Conservation (phyloP, 2,888 invertebrate species). For the Steromphala cineraria region DNA sequence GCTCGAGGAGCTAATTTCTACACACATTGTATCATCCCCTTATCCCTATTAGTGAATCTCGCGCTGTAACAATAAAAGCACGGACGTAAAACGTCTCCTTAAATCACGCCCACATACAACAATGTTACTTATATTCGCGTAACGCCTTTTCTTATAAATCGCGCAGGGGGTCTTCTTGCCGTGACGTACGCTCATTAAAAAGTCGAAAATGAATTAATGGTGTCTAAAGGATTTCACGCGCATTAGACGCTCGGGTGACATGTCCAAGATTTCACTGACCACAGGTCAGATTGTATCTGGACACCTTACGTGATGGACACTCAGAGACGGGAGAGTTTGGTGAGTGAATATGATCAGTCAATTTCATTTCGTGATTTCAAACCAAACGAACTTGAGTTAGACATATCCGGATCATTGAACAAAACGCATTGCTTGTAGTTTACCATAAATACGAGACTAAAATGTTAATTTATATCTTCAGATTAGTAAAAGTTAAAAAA, state of each 20-base stretch:
- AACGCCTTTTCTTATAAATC: neutral
- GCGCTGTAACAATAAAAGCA: neutral
- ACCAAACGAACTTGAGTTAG: no score
- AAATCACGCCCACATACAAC: slow-evolving; percentile 11
- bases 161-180: neutral
- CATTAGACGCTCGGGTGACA: neutral
- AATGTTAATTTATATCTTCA: no score
- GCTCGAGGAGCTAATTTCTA: neutral
- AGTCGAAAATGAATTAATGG: slow-evolving; percentile 15
- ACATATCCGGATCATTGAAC: no score
- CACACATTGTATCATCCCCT: neutral
- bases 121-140: slow-evolving; percentile 3
- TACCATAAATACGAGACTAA: no score
- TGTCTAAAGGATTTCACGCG: slow-evolving; percentile 1
- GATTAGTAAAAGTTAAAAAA: no score
- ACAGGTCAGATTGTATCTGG: neutral
- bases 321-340: neutral
- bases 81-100: slow-evolving; percentile 8
- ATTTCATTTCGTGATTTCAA: no score
- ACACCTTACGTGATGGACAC: neutral
- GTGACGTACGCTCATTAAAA: slow-evolving; percentile 2
- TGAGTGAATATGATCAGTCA: neutral
- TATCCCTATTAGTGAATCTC: neutral
- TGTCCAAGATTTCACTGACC: neutral
- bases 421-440: no score